Percentiles rank a stretch among this genome's conserved stretches.
These are phyloP conservation scores for Apteryx mantelli DNA, from an alignment of 2,113 vertebrate species.

Conservation along the genomic window DNA sequence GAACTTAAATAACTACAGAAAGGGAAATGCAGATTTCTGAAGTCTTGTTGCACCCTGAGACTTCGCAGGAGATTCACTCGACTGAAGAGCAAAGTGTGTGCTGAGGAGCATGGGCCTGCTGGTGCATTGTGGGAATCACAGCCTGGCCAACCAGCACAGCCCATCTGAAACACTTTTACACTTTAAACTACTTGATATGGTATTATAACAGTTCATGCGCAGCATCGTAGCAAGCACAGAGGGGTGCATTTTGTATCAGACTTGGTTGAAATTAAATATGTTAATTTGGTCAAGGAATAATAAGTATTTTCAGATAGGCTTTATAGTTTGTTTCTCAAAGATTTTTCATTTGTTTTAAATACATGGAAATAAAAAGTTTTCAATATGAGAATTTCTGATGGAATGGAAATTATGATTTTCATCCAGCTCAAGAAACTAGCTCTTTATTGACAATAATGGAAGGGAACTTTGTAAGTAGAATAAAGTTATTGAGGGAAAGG, in stretches of 20 bases:
- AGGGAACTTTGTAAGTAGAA: neutral
- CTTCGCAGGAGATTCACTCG: neutral
- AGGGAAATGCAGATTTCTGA: neutral
- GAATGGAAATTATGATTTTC: neutral
- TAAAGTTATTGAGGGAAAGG: neutral
- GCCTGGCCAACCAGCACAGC: neutral
- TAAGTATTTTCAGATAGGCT: neutral
- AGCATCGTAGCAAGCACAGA: neutral
- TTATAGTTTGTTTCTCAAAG: neutral
- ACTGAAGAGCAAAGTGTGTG: accelerated
- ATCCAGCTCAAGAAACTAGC: neutral
- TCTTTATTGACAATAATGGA: neutral
- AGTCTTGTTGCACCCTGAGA: accelerated
- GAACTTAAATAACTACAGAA: neutral
- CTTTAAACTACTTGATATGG: neutral
- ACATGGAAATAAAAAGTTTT: neutral
- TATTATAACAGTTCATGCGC: neutral
- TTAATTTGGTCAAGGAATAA: neutral
- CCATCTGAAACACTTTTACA: neutral
- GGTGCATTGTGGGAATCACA: neutral
- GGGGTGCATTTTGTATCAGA: neutral
- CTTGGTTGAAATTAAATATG: neutral
- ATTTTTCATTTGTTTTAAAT: neutral
- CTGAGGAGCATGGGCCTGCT: neutral
- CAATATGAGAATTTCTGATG: neutral